Evolutionary conservation across 2,888 invertebrate genomes (phyloP).

Genomic region (Plagiodera versicolora): DNA sequence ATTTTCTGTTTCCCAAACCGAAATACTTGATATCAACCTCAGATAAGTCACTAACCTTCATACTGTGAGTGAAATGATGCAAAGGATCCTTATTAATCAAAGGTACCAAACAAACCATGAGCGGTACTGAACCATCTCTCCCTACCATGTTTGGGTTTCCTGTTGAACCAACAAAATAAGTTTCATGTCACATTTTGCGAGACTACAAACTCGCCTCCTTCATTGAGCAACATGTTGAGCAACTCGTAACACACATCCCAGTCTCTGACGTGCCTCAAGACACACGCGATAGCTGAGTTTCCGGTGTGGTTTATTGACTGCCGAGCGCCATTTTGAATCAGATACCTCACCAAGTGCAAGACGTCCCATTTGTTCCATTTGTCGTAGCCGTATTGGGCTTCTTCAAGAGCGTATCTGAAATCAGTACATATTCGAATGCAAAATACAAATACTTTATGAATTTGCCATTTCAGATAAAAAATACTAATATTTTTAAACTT

Average conservation of each 20-base stretch:
- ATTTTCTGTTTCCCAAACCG: too few species aligned
- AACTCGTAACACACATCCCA: slow-evolving; percentile 68
- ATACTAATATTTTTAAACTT: too few species aligned
- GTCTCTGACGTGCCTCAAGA: slow-evolving; percentile 69
- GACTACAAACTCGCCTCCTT: slow-evolving; percentile 62
- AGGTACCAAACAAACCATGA: slow-evolving; percentile 75
- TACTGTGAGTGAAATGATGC: slow-evolving; percentile 71
- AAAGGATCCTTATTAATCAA: slow-evolving; percentile 74
- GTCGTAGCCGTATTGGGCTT: slow-evolving; percentile 67
- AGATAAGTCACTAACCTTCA: too few species aligned
- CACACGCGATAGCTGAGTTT: slow-evolving; percentile 71
- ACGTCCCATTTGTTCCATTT: slow-evolving; percentile 78
- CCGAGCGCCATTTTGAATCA: slow-evolving; percentile 66
- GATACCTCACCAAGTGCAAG: slow-evolving; percentile 65
- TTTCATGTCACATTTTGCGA: too few species aligned
- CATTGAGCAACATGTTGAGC: slow-evolving; percentile 61
- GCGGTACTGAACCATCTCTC: slow-evolving; percentile 71
- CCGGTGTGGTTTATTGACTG: slow-evolving; percentile 71
- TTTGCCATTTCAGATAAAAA: too few species aligned
- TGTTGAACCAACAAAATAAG: slow-evolving; percentile 36
- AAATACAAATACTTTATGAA: too few species aligned
- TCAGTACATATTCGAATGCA: too few species aligned
- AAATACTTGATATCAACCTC: too few species aligned
- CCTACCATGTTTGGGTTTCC: slow-evolving; percentile 71
- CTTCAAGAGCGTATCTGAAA: slow-evolving; percentile 69